Percentiles rank a stretch among this genome's conserved stretches.
These are phyloP conservation scores for Tursiops truncatus DNA, from an alignment of 2,113 vertebrate species.

Conservation along the genomic window DNA sequence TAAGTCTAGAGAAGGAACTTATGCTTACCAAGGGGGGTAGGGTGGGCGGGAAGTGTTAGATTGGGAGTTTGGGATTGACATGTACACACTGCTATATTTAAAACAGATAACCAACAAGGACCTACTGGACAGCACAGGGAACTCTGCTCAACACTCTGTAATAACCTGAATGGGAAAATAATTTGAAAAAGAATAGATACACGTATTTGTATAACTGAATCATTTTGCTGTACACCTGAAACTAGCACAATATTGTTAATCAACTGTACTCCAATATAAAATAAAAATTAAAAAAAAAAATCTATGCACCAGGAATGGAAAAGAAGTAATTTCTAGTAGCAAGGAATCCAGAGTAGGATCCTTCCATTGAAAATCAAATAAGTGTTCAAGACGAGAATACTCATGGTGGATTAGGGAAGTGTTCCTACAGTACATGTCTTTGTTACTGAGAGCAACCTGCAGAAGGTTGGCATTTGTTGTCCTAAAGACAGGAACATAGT, in stretches of 20 bases:
- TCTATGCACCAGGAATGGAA: background rate
- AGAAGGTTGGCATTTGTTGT: background rate
- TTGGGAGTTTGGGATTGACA: background rate
- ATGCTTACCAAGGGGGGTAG: background rate
- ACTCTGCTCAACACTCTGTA: background rate
- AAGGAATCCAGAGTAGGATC: background rate
- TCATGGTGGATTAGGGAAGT: background rate
- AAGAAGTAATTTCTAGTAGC: constrained; percentile 8
- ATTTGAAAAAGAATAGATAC: background rate
- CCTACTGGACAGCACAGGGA: background rate
- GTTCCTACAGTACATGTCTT: background rate
- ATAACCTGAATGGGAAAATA: background rate
- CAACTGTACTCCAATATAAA: background rate
- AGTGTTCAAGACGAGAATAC: background rate
- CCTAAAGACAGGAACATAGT: background rate
- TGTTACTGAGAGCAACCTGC: background rate
- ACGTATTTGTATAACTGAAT: background rate
- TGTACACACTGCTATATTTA: background rate
- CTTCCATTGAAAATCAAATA: constrained; percentile 29
- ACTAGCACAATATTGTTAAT: background rate
- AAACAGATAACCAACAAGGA: background rate
- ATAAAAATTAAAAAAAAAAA: background rate
- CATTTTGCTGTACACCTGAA: background rate
- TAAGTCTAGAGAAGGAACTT: background rate
- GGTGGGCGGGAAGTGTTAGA: background rate